Conservation (phyloP, 2,113 vertebrate species). For the Callionymus lyra region DNA sequence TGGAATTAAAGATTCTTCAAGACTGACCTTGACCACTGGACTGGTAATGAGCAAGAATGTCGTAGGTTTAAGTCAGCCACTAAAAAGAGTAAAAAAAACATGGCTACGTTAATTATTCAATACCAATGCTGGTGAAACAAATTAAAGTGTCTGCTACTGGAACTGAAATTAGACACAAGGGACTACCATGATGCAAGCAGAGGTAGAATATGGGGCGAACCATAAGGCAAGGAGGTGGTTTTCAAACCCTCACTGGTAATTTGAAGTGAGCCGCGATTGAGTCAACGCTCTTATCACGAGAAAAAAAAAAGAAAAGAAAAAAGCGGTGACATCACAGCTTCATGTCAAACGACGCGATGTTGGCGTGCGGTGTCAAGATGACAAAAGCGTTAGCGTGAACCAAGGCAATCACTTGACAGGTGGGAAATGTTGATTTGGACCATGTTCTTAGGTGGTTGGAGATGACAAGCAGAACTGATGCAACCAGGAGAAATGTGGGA, state of each 20-base stretch:
- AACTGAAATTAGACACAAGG: not conserved
- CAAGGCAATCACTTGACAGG: conserved; percentile 46
- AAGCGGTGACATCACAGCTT: conserved; percentile 4
- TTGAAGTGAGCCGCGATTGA: conserved; percentile 23
- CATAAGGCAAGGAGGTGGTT: conserved; percentile 14
- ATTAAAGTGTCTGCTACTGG: not conserved
- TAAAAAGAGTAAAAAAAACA: conserved; percentile 1
- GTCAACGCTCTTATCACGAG: conserved; percentile 17
- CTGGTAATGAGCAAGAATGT: not conserved
- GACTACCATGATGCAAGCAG: conserved; percentile 13
- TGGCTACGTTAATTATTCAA: conserved; percentile 1
- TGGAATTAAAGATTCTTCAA: no score
- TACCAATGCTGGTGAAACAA: not conserved
- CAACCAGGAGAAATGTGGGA: conserved; percentile 57
- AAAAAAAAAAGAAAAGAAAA: conserved; percentile 14
- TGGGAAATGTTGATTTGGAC: conserved; percentile 50
- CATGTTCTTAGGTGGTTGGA: conserved; percentile 42
- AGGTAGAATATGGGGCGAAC: conserved; percentile 17
- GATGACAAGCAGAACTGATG: conserved; percentile 53
- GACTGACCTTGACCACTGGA: no score
- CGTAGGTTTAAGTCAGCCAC: not conserved
- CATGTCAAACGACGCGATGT: conserved; percentile 21
- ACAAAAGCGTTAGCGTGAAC: conserved; percentile 33
- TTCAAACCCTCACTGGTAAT: conserved; percentile 30
- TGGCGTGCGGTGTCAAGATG: conserved; percentile 25